Conservation (phyloP, 1,140 invertebrate genomes). For the Hyposmocoma kahamanoa region DNA sequence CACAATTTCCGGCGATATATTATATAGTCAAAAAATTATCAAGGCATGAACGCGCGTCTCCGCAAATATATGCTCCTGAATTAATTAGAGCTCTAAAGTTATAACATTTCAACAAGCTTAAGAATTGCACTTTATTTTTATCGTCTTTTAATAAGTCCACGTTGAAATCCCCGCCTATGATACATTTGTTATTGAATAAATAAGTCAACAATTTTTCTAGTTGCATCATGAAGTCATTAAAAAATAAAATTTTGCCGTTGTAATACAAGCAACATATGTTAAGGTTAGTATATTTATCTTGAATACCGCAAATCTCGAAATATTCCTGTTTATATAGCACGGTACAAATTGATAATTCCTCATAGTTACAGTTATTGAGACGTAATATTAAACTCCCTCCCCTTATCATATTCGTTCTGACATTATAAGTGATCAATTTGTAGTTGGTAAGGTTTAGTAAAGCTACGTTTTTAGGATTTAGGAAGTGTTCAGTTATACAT, state of each 20-base stretch:
- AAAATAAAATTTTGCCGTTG: not conserved
- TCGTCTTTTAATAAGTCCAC: conserved; percentile 5
- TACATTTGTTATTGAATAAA: conserved; percentile 6
- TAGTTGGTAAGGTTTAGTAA: conserved; percentile 1
- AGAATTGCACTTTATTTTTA: not conserved
- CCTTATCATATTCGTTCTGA: conserved; percentile 6
- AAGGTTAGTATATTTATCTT: conserved; percentile 4
- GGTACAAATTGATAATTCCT: conserved; percentile 4
- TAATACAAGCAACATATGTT: conserved; percentile 7
- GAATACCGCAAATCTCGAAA: conserved; percentile 12
- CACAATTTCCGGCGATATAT: not conserved
- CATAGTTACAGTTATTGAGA: not conserved
- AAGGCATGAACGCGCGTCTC: conserved; percentile 3
- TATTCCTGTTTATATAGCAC: conserved; percentile 2
- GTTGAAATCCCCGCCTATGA: conserved; percentile 12
- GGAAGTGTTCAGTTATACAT: conserved; percentile 13
- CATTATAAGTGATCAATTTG: not conserved
- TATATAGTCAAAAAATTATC: conserved; percentile 13
- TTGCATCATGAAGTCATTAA: conserved; percentile 1
- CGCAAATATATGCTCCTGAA: not conserved
- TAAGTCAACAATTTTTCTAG: conserved; percentile 6
- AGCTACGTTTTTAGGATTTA: not conserved
- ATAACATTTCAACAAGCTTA: conserved; percentile 7
- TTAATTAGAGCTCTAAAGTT: conserved; percentile 6
- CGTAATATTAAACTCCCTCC: conserved; percentile 7